Conservation (phyloP, 2,113 vertebrate species). For the Pseudonaja textilis region DNA sequence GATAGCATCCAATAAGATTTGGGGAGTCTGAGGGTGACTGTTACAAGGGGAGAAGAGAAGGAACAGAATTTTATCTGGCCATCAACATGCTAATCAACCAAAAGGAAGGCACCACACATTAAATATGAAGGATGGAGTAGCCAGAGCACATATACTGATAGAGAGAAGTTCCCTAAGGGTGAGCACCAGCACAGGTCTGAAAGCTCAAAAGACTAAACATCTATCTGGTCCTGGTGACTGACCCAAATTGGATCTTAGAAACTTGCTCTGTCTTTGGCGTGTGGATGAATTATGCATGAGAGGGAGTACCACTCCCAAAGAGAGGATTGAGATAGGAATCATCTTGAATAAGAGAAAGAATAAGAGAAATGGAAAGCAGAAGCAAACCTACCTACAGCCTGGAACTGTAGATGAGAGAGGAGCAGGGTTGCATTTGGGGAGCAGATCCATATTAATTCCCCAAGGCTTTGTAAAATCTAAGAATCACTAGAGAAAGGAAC, state of each 20-base stretch:
- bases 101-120: not conserved
- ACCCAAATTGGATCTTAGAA: not conserved
- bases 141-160: not conserved
- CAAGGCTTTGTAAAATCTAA: not conserved
- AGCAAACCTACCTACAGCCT: not conserved
- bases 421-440: not conserved
- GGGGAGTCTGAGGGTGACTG: not conserved
- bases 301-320: not conserved
- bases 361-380: not conserved
- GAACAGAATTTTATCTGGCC: not conserved
- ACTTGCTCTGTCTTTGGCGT: not conserved
- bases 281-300: not conserved
- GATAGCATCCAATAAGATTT: not conserved
- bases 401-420: not conserved
- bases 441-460: not conserved
- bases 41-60: not conserved
- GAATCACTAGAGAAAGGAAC: not conserved
- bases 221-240: not conserved
- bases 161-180: not conserved
- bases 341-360: not conserved
- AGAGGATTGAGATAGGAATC: not conserved
- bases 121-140: not conserved
- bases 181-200: not conserved
- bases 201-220: not conserved
- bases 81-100: not conserved